Evolutionary conservation across 2,797 vertebrate genomes (phyloP), one percentile per base, ranked within the genome.

Genomic region (Phoebastria nigripes): DNA sequence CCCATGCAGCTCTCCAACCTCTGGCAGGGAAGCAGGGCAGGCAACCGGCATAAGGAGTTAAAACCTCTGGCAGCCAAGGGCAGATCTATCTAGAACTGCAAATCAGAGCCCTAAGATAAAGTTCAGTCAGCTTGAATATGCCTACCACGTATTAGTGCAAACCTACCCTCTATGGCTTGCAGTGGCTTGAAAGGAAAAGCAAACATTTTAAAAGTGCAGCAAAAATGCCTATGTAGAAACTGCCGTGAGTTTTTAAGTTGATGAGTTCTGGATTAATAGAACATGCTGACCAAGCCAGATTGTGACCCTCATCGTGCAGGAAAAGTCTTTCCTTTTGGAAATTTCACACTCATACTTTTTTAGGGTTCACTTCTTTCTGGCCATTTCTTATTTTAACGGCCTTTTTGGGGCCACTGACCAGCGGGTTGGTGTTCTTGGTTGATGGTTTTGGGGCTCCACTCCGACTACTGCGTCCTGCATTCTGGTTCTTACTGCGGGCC

Each of bases 321-420:
- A 29, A 71, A 89, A 95, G 95, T 96, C 93, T 95, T 93, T 94
- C 5, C 63, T 67, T 61, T 31, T 6, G 16, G 66, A 93, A 88
- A 54, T 70, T 46, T 56, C 55, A 42, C 49, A 24, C 69, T 98
- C 95, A 98, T 84, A 54, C 96, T 96, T 81, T 97, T 80, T 97
- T 97, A 2, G 90, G 61, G 52, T 73, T 98, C 49, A 82, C 54
- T 96, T 97, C 97, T 96, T 97, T 98, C 47, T 95, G 98, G 51
- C 96, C 89, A 21, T 96, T 98, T 94, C 96, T 98, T 29, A 55
- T 71, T 96, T 97, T 98, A 56, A 87, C 44, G 58, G 81, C 96
- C 95, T 98, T 98, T 96, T 98, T 98, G 26, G 97, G 82, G 77
- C 83, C 97, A 47, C 81, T 85, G 51, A 96, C 70, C 54, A 93